Conservation (phyloP, 2,113 vertebrate species). For the Prolemur simus region DNA sequence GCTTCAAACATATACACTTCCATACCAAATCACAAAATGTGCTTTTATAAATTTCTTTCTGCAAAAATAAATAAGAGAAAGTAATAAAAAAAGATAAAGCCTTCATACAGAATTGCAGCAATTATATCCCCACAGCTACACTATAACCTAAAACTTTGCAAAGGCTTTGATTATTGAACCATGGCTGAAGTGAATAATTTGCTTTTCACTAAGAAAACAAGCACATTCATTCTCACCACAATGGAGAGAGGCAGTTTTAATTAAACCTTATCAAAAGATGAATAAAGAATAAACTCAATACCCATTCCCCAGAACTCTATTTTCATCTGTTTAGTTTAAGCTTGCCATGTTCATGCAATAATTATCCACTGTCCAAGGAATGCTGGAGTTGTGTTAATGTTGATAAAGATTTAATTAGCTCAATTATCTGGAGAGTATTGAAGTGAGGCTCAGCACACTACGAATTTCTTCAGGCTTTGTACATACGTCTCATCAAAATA, state of each 20-base stretch:
- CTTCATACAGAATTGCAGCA: constrained; percentile 84
- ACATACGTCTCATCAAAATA: constrained; percentile 85
- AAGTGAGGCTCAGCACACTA: constrained; percentile 81
- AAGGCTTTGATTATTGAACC: constrained; percentile 95
- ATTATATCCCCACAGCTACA: constrained; percentile 89
- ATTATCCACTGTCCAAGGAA: constrained; percentile 89
- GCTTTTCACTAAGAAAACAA: constrained; percentile 94
- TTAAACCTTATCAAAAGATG: constrained; percentile 98
- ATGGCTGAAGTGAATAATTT: constrained; percentile 94
- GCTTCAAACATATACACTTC: constrained; percentile 54
- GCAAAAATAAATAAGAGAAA: constrained; percentile 81
- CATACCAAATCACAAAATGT: constrained; percentile 74
- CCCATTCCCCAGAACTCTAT: constrained; percentile 88
- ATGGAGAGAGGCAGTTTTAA: constrained; percentile 95
- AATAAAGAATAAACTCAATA: constrained; percentile 93
- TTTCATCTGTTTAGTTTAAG: constrained; percentile 91
- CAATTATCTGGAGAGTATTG: constrained; percentile 88
- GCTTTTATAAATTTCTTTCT: constrained; percentile 78
- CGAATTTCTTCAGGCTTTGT: constrained; percentile 85
- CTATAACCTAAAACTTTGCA: constrained; percentile 90
- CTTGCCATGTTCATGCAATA: constrained; percentile 87
- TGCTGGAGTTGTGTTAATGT: constrained; percentile 87
- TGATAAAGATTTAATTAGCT: constrained; percentile 92
- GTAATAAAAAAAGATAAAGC: constrained; percentile 86
- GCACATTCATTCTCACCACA: constrained; percentile 94